phyloP scores from a whole-genome alignment of 2,888 invertebrate species.

The Cylindroiulus punctatus region DNA sequence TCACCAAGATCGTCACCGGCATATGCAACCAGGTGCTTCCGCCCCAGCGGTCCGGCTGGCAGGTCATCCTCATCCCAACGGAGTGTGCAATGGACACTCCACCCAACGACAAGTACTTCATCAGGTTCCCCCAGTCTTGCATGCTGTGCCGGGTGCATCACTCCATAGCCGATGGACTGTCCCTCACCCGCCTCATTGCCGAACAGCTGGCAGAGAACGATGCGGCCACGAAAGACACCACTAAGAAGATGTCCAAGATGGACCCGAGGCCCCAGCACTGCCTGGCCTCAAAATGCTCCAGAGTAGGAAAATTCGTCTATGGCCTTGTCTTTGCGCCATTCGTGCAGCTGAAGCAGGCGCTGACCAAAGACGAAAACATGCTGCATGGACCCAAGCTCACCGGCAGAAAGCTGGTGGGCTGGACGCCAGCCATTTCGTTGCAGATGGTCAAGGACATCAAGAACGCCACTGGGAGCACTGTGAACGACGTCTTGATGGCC shows the following conservation, averaged over 20 bases:
- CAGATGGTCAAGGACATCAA: constrained; percentile 50
- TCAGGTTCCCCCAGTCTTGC: not conserved
- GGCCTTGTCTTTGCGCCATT: constrained; percentile 49
- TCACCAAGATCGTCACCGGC: not conserved
- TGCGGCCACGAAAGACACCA: not conserved
- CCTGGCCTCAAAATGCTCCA: not conserved
- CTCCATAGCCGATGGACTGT: constrained; percentile 48
- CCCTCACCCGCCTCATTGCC: constrained; percentile 36
- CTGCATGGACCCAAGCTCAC: constrained; percentile 46
- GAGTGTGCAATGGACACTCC: not conserved
- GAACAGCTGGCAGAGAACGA: constrained; percentile 49
- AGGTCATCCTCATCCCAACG: constrained; percentile 33
- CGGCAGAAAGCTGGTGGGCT: constrained; percentile 27
- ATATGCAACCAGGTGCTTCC: constrained; percentile 16
- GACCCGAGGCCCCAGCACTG: no score
- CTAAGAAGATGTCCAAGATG: not conserved
- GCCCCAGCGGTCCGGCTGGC: not conserved
- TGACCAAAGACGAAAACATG: constrained; percentile 35
- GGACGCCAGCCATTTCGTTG: not conserved
- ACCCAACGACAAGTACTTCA: not conserved
- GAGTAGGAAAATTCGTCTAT: not conserved
- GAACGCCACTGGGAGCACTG: constrained; percentile 46
- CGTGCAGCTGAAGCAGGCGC: constrained; percentile 13
- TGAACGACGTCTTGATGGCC: constrained; percentile 51
- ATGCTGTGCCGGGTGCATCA: constrained; percentile 49